Evolutionary conservation across 2,888 invertebrate genomes (phyloP), one percentile per base, ranked within the genome.

Genomic region (Dinocampus coccinellae): DNA sequence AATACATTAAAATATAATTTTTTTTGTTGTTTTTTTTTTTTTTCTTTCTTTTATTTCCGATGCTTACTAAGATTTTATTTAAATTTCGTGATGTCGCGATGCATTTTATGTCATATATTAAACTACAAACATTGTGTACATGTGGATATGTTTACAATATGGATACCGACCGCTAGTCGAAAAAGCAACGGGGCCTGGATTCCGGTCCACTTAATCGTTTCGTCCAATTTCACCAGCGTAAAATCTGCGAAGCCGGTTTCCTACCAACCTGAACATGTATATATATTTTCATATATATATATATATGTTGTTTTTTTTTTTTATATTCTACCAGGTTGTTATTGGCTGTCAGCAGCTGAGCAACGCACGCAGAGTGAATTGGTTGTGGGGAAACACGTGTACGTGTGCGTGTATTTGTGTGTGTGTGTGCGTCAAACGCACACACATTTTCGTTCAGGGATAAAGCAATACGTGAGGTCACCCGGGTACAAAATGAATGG

Each of bases 31-130:
- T n/a, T n/a, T n/a, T n/a, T n/a, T n/a, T n/a, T n/a, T n/a, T n/a
- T n/a, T n/a, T n/a, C n/a, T n/a, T 16, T 47, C 39, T n/a, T 55
- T 4, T 63, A 36, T 64, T 20, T 20, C 26, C 20, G 26, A 26
- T 47, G 24, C 42, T 63, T 63, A n/a, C 26, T 29, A 13, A 16
- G 10, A 16, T 36, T 22, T 63, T n/a, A 24, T 10, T 6, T n/a
- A n/a, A n/a, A n/a, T n/a, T n/a, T n/a, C 11, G 2, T 9, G 22
- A 29, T 47, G n/a, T 26, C 16, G 26, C 9, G n/a, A 0, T 7
- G 26, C 76, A 75, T 82, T 81, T 83, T 83, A 83, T 84, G 82
- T 83, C 83, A 83, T 84, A 84, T 83, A 84, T 83, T 80, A 80
- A 83, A n/a, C 84, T 83, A 84, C 20, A 47, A n/a, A 7, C 22